Evolutionary conservation across 2,888 invertebrate genomes (phyloP).

Genomic region (Omphaloscelis lunosa): DNA sequence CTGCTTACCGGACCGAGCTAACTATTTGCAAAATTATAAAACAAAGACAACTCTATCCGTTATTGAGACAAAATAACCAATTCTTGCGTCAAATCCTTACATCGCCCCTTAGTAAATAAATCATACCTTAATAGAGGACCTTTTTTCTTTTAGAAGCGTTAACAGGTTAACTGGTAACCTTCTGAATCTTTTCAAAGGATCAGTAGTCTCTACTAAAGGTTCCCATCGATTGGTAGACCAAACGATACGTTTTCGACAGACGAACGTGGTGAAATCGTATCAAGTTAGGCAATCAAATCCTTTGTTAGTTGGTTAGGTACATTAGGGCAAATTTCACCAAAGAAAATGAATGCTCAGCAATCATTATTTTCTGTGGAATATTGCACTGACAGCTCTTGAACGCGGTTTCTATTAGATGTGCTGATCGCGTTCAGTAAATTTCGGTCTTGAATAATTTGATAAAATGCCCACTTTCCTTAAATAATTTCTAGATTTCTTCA

Average conservation of each 20-base stretch:
- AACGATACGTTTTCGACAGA: not conserved
- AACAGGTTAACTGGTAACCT: conserved; percentile 26
- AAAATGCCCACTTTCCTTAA: not conserved
- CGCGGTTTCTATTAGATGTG: too few species aligned
- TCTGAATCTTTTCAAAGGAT: conserved; percentile 12
- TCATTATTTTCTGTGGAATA: too few species aligned
- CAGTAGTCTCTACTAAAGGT: conserved; percentile 10
- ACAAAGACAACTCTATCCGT: not conserved
- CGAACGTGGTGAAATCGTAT: not conserved
- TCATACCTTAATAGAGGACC: conserved; percentile 19
- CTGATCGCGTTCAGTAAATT: too few species aligned
- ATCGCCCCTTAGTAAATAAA: conserved; percentile 11
- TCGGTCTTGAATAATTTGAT: not conserved
- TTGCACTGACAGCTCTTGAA: too few species aligned
- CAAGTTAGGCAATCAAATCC: not conserved
- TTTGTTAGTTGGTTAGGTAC: not conserved
- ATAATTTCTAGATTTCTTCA: not conserved
- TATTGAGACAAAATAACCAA: conserved; percentile 3
- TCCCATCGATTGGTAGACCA: conserved; percentile 1
- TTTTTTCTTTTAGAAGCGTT: conserved; percentile 26
- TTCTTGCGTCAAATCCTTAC: conserved; percentile 1
- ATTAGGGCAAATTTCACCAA: too few species aligned
- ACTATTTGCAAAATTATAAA: not conserved
- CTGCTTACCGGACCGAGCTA: not conserved
- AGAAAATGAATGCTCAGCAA: too few species aligned